Percentiles rank a stretch among this genome's conserved stretches.
These are phyloP conservation scores for Selenia dentaria DNA, from an alignment of 2,888 invertebrate genomes.

Conservation along the genomic window DNA sequence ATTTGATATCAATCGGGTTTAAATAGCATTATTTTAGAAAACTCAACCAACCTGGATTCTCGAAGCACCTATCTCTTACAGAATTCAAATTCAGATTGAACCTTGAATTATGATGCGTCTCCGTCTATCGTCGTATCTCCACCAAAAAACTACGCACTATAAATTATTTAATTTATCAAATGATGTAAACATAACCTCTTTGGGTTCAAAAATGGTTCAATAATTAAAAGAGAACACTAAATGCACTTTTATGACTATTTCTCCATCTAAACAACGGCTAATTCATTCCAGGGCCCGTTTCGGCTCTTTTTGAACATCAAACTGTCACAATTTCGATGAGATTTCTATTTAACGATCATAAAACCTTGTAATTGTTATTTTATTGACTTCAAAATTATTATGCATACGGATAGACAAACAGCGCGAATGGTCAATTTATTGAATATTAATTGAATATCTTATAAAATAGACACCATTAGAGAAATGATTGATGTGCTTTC, in stretches of 20 bases:
- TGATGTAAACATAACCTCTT: too few relatives aligned
- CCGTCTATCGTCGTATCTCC: too few relatives aligned
- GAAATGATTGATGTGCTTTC: constrained; percentile 50
- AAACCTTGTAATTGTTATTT: constrained; percentile 42
- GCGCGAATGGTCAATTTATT: constrained; percentile 46
- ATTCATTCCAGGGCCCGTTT: constrained; percentile 35
- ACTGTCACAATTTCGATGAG: constrained; percentile 36
- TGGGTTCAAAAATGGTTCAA: too few relatives aligned
- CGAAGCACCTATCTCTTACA: too few relatives aligned
- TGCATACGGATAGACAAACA: constrained; percentile 39
- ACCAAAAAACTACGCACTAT: too few relatives aligned
- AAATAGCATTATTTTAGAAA: too few relatives aligned
- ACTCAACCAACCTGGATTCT: too few relatives aligned
- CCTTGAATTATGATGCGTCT: too few relatives aligned
- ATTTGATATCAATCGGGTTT: too few relatives aligned
- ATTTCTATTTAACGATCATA: constrained; percentile 43
- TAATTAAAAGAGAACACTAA: too few relatives aligned
- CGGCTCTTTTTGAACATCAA: constrained; percentile 35
- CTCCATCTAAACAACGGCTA: constrained; percentile 23
- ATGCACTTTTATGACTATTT: constrained; percentile 22
- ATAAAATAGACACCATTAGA: constrained; percentile 40
- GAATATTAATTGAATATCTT: constrained; percentile 46
- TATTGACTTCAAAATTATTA: constrained; percentile 42
- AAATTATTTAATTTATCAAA: too few relatives aligned
- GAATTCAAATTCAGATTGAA: too few relatives aligned